Evolutionary conservation across 1,140 invertebrate species (phyloP).

Genomic region (Heliconius congener): DNA sequence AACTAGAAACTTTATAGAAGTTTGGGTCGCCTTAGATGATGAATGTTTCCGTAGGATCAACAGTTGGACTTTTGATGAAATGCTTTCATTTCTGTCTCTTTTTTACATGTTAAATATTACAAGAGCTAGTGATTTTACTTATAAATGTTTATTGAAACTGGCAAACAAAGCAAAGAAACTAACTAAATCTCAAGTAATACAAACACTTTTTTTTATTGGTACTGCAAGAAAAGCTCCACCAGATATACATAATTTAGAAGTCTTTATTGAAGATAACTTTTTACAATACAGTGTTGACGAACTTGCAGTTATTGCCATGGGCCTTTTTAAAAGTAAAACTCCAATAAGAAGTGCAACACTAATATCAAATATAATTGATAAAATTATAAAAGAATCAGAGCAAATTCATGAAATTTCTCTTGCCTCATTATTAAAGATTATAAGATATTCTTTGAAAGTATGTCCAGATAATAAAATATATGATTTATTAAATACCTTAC

Average conservation of each 20-base stretch:
- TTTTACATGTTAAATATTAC: constrained; percentile 78
- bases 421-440: constrained; percentile 82
- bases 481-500: constrained; percentile 63
- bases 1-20: constrained; percentile 10
- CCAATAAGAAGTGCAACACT: constrained; percentile 76
- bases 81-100: constrained; percentile 76
- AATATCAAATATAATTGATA: constrained; percentile 74
- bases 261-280: constrained; percentile 71
- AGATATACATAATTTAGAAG: constrained; percentile 83
- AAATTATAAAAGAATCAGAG: constrained; percentile 62
- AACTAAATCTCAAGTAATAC: constrained; percentile 78
- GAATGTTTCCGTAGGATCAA: constrained; percentile 75
- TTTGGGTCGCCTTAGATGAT: constrained; percentile 53
- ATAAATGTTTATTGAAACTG: constrained; percentile 76
- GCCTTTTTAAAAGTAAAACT: constrained; percentile 84
- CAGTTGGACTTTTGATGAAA: constrained; percentile 69
- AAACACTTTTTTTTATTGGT: constrained; percentile 82
- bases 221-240: constrained; percentile 67
- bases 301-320: constrained; percentile 82
- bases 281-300: constrained; percentile 81
- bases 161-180: constrained; percentile 75
- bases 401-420: constrained; percentile 80
- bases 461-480: constrained; percentile 55
- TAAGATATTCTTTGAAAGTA: constrained; percentile 68
- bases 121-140: constrained; percentile 70